phyloP scores from a whole-genome alignment of 2,888 invertebrate genomes.

The Dinocampus coccinellae region DNA sequence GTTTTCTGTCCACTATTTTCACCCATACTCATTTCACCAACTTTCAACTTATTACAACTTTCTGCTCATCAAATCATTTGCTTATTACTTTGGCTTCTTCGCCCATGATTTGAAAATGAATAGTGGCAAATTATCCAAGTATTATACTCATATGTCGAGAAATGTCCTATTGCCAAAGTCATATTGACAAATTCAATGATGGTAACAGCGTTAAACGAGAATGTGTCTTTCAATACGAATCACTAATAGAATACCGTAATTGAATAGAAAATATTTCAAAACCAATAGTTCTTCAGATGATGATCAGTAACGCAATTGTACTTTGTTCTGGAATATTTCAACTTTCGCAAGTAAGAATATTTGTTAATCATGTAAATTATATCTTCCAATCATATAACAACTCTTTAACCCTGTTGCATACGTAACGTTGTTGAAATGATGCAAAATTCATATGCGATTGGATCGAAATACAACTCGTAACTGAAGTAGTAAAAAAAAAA shows the following conservation, averaged over 20 bases:
- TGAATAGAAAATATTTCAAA: constrained; percentile 24
- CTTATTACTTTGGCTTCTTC: neutral
- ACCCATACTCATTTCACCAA: no score
- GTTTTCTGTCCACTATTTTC: no score
- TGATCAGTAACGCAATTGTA: constrained; percentile 15
- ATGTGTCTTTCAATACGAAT: constrained; percentile 8
- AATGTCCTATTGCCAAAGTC: constrained; percentile 38
- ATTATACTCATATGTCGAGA: constrained; percentile 36
- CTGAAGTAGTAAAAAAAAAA: no score
- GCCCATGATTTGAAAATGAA: neutral
- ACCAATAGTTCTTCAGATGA: constrained; percentile 23
- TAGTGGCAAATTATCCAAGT: constrained; percentile 9
- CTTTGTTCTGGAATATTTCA: constrained; percentile 5
- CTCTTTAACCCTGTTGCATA: neutral
- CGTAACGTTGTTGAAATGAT: no score
- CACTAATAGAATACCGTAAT: constrained; percentile 3
- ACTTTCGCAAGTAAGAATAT: neutral
- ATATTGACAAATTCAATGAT: neutral
- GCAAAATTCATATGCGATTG: no score
- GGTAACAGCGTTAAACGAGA: neutral
- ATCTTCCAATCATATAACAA: no score
- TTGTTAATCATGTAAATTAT: no score
- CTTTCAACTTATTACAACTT: no score
- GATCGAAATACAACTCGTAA: no score
- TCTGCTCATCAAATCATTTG: no score